Percentiles rank a stretch among this genome's conserved stretches.
Evolutionary conservation across 1,140 invertebrate species (phyloP).

Genomic region (Batillaria attramentaria): DNA sequence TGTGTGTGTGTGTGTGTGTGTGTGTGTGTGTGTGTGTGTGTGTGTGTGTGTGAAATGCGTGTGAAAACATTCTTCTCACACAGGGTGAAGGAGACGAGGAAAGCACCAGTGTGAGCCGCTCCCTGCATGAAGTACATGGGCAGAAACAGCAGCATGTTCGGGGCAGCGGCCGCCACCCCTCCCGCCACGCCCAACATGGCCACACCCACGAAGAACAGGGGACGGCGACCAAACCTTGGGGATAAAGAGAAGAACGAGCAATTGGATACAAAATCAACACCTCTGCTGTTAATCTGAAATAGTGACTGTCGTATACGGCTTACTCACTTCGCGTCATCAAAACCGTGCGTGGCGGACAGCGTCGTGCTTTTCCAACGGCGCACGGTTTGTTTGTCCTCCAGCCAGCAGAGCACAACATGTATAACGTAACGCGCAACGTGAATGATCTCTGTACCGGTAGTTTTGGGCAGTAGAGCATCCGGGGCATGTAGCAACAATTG

Average conservation of each 20-base stretch:
- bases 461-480: too few relatives aligned
- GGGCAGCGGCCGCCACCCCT: conserved; percentile 40
- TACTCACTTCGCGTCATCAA: neutral
- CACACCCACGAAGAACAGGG: conserved; percentile 47
- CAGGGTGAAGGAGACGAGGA: conserved; percentile 52
- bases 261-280: neutral
- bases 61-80: conserved; percentile 44
- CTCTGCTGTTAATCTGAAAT: neutral
- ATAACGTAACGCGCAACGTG: too few relatives aligned
- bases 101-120: conserved; percentile 49
- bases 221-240: conserved; percentile 49
- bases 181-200: conserved; percentile 43
- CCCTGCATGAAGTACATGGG: conserved; percentile 54
- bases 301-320: neutral
- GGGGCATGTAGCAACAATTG: too few relatives aligned
- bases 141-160: conserved; percentile 48
- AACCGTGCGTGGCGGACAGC: too few relatives aligned
- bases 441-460: too few relatives aligned
- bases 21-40: conserved; percentile 5
- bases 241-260: neutral
- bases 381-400: too few relatives aligned
- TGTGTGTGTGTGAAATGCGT: neutral
- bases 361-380: too few relatives aligned
- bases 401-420: too few relatives aligned
- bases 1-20: conserved; percentile 5